Evolutionary conservation across 2,888 invertebrate genomes (phyloP).

Genomic region (Amorpha juglandis): DNA sequence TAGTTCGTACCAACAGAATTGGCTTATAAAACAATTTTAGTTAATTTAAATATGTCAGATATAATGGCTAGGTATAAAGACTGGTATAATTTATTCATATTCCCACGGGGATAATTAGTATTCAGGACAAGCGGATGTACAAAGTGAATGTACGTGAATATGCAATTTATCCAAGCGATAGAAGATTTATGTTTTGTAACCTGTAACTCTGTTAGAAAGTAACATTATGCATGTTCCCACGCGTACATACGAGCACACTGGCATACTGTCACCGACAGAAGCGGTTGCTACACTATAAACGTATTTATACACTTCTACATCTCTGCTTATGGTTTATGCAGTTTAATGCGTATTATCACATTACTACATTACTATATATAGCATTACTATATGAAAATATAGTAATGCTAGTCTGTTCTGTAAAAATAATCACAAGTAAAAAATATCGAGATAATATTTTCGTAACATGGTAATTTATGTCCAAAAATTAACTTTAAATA

Average conservation of each 20-base stretch:
- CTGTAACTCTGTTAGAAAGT: conserved; percentile 24
- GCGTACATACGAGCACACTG: conserved; percentile 1
- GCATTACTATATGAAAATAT: too few relatives aligned
- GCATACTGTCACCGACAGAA: neutral
- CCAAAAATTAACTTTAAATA: too few relatives aligned
- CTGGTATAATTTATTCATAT: neutral
- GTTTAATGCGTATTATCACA: too few relatives aligned
- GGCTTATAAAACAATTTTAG: too few relatives aligned
- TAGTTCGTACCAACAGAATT: too few relatives aligned
- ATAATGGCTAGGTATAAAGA: too few relatives aligned
- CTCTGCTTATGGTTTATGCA: neutral
- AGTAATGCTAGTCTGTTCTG: too few relatives aligned
- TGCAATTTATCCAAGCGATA: conserved; percentile 2
- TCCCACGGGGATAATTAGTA: neutral
- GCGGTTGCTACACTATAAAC: neutral
- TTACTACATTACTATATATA: too few relatives aligned
- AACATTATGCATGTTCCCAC: conserved; percentile 26
- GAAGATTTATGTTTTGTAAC: conserved; percentile 25
- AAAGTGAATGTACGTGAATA: conserved; percentile 16
- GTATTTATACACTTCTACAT: neutral
- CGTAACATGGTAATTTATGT: too few relatives aligned
- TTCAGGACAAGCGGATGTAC: conserved; percentile 17
- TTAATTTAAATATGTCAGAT: too few relatives aligned
- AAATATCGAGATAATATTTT: too few relatives aligned
- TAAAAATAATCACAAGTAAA: too few relatives aligned